Base-by-base conservation (phyloP, 1,140 invertebrate genomes). In the Hyphantria cunea region DNA sequence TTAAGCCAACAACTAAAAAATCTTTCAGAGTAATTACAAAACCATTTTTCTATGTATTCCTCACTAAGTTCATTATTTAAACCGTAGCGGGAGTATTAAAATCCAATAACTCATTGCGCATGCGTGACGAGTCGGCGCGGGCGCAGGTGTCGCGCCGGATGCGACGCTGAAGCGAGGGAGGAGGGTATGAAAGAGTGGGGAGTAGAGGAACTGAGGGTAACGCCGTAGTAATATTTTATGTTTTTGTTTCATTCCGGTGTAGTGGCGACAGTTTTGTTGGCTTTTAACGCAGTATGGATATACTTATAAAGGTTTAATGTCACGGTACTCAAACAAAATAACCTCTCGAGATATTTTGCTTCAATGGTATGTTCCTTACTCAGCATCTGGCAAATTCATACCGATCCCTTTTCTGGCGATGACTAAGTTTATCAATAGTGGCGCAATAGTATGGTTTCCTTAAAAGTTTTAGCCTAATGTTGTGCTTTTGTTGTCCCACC, bases 71-170 rank as follows among this genome's bases (percentile, higher is more conserved):
- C 70, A 84, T 85, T 78, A 89, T 64, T 70, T 62, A 71, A 70
- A 76, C 72, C 60, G 70, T 74, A 55, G 70, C 56, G 44, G 61
- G 83, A 77, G 77, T 70, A 87, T 89, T 87, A 86, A 86, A 89
- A 87, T 78, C 75, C 74, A 66, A 87, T 88, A 88, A 85, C 60
- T 78, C 62, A 59, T 71, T 52, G 64, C 54, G 70, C 65, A 64
- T 61, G 68, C 72, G 55, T 52, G 54, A 59, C 49, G 66, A 61
- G 56, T 60, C 73, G 59, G 74, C 81, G 78, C 76, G 55, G 31
- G 81, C 84, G 85, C 86, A 89, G 86, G 84, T 89, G 86, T 80
- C 72, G 64, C 64, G 72, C 81, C 86, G 86, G 84, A 89, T 85
- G 76, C 70, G 66, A 80, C 63, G 32, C 44, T 63, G 68, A 66